Evolutionary conservation across 2,797 vertebrate species (phyloP).

Genomic region (Petrocephalus sullivani): DNA sequence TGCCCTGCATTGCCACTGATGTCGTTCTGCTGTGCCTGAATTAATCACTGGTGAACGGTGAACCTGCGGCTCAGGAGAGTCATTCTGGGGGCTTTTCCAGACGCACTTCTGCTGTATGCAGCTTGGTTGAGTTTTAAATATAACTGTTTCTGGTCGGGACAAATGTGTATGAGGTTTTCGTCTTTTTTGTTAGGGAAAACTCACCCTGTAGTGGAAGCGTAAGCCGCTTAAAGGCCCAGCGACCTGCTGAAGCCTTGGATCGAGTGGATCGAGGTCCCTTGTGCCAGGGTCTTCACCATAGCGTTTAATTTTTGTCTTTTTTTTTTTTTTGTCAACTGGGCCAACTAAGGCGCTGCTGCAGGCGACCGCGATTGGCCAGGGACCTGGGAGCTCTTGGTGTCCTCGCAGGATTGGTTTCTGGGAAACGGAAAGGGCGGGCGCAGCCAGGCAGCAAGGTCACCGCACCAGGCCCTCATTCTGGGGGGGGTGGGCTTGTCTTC

Average conservation of each 20-base stretch:
- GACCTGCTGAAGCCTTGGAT: background rate
- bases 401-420: background rate
- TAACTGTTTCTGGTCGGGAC: background rate
- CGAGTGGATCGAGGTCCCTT: background rate
- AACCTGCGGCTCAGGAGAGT: background rate
- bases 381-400: background rate
- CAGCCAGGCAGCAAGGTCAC: constrained; percentile 16
- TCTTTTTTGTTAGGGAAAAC: background rate
- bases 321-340: background rate
- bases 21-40: background rate
- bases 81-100: background rate
- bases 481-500: background rate
- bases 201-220: background rate
- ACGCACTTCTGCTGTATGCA: background rate
- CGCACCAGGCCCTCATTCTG: constrained; percentile 12
- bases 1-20: background rate
- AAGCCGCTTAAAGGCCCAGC: background rate
- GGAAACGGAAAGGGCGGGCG: constrained; percentile 16
- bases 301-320: background rate
- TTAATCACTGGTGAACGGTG: background rate
- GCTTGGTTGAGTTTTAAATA: background rate
- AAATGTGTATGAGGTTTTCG: background rate
- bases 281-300: background rate
- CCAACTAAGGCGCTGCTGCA: background rate
- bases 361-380: background rate